phyloP scores from a whole-genome alignment of 1,140 invertebrate species.

The Caenorhabditis remanei region DNA sequence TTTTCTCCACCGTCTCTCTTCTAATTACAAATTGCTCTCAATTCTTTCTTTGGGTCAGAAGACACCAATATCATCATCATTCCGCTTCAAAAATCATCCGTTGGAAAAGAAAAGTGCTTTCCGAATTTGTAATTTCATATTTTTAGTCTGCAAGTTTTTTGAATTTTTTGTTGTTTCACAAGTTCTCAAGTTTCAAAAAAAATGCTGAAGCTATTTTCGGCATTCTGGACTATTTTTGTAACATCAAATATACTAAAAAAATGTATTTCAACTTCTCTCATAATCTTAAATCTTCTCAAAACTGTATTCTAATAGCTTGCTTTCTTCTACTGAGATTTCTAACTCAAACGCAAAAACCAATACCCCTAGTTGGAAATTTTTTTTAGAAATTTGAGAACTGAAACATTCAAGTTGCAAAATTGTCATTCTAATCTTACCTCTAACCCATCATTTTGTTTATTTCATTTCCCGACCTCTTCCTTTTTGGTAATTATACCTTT shows the following conservation, averaged over 20 bases:
- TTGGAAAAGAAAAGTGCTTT: not conserved
- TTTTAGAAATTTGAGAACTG: too few relatives aligned
- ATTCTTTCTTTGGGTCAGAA: not conserved
- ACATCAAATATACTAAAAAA: too few relatives aligned
- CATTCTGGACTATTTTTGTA: too few relatives aligned
- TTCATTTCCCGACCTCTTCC: not conserved
- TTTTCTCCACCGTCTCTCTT: slow-evolving; percentile 10
- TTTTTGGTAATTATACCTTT: slow-evolving; percentile 11
- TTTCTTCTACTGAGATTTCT: too few relatives aligned
- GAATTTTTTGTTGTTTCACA: not conserved
- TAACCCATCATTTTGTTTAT: not conserved
- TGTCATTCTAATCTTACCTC: not conserved
- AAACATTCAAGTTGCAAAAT: not conserved
- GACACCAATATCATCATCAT: slow-evolving; percentile 1
- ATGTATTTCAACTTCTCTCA: too few relatives aligned
- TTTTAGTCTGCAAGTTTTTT: not conserved
- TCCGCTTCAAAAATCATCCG: slow-evolving; percentile 27
- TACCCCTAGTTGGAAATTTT: too few relatives aligned
- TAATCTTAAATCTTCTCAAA: too few relatives aligned
- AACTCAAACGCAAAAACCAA: too few relatives aligned
- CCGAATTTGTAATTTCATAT: not conserved
- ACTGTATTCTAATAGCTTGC: too few relatives aligned
- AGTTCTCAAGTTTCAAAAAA: too few relatives aligned
- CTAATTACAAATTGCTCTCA: slow-evolving; percentile 28
- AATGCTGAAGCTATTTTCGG: too few relatives aligned